Evolutionary conservation across 64 coral and sea anemone species (phyloP).

Genomic region (Stylophora pistillata): DNA sequence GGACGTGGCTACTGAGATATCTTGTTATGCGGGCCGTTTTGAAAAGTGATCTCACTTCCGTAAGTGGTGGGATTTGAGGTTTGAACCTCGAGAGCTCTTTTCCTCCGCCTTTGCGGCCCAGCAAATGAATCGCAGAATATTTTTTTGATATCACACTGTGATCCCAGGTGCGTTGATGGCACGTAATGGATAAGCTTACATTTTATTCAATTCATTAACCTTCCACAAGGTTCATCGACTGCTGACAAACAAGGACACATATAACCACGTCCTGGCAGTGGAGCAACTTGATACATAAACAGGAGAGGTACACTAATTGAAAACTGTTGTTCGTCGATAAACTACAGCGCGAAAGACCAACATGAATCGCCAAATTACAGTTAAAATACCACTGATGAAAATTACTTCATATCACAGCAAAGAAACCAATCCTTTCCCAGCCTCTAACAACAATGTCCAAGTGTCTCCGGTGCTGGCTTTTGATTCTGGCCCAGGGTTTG

Average conservation of each 20-base stretch:
- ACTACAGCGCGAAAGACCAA: background rate
- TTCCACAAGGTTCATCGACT: background rate
- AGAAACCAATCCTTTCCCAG: background rate
- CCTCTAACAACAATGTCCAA: background rate
- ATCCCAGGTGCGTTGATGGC: background rate
- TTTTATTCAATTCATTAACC: slow-evolving; percentile 12
- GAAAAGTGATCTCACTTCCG: background rate
- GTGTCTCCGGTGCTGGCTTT: slow-evolving; percentile 38
- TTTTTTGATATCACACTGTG: slow-evolving; percentile 2
- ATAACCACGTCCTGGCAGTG: background rate
- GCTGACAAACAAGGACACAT: background rate
- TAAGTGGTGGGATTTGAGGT: background rate
- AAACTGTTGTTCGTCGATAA: background rate
- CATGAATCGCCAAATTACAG: background rate
- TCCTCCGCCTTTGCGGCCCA: background rate
- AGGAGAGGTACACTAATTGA: background rate
- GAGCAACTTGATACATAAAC: background rate
- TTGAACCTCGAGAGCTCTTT: background rate
- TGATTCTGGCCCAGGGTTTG: slow-evolving; percentile 48
- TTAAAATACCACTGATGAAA: background rate
- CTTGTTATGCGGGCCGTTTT: background rate
- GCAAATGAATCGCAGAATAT: background rate
- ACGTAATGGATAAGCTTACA: background rate
- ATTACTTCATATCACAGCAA: background rate
- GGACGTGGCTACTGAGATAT: background rate